Conservation (phyloP, 2,888 invertebrate species). For the Salticus scenicus region DNA sequence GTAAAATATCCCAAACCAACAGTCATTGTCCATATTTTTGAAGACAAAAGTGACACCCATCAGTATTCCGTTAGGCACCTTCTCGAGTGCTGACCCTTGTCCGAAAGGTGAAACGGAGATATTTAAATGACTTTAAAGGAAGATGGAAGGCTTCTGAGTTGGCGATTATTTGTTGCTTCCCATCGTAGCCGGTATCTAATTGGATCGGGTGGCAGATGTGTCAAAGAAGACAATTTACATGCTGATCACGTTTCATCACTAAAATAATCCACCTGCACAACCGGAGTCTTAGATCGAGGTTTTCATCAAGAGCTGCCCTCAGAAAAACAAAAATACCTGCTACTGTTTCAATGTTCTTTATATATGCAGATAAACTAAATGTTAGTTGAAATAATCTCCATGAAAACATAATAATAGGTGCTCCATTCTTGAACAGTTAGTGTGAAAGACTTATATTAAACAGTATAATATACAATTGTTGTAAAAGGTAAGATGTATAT, state of each 20-base stretch:
- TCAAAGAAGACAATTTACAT: slow-evolving; percentile 17
- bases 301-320: not conserved
- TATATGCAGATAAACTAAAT: no score
- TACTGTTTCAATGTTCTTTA: not conserved
- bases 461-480: no score
- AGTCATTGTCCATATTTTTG: not conserved
- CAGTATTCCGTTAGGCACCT: not conserved
- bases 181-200: slow-evolving; percentile 43
- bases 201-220: slow-evolving; percentile 64
- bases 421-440: no score
- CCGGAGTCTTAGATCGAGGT: not conserved
- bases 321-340: not conserved
- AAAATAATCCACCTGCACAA: slow-evolving; percentile 47
- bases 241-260: slow-evolving; percentile 31
- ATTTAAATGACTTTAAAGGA: slow-evolving; percentile 25
- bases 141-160: not conserved
- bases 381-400: no score
- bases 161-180: slow-evolving; percentile 18
- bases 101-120: not conserved
- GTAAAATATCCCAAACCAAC: not conserved
- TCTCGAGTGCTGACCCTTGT: not conserved
- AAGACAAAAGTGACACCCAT: not conserved
- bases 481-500: no score
- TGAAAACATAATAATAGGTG: no score
- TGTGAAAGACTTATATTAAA: no score